Evolutionary conservation across 1,140 invertebrate species (phyloP), one percentile per base, ranked within the genome.

Genomic region (Lamellibrachia luymesi): DNA sequence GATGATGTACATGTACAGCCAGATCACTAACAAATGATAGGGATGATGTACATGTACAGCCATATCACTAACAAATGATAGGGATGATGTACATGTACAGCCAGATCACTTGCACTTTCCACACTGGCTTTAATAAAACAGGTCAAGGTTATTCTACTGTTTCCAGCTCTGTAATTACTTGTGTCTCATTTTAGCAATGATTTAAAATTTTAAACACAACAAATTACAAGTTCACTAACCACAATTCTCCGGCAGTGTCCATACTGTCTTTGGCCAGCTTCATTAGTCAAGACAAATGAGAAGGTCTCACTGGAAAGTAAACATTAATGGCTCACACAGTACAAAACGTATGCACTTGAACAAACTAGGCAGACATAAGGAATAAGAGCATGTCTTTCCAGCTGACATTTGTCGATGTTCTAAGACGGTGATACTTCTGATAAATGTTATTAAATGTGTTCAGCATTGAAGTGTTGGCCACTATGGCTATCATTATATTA

Each of bases 241-340:
- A 96, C 94, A 51, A 98, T 97, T 92, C 98, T 96, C 50, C 97
- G 97, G 95, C 98, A 98, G 96, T 98, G 98, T 92, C 98, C 98
- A 96, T 97, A 98, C 91, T 97, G 97, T 51, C 98, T 96, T 92
- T 97, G 97, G 2, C 98, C 98, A 94, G 97, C 97, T 94, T 97
- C 97, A 95, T 97, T 97, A 0, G 98, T 98, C n/a, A 98, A 96
- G 22, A 98, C 97, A 92, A 98, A 96, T 0, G 97, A 97, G 95
- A 98, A 98, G 96, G 97, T 96, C 97, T 97, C 92, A 97, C 97
- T 92, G 95, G 91, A 95, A 95, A 92, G 56, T 13, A 93, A 94
- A 93, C 52, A 64, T 13, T 17, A 89, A 38, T 38, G 4, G 91
- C 91, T n/a, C 10, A 4, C 22, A 13, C 27, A 50, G 8, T 51